Evolutionary conservation across 2,888 invertebrate genomes (phyloP).

Genomic region (Phalangium opilio): DNA sequence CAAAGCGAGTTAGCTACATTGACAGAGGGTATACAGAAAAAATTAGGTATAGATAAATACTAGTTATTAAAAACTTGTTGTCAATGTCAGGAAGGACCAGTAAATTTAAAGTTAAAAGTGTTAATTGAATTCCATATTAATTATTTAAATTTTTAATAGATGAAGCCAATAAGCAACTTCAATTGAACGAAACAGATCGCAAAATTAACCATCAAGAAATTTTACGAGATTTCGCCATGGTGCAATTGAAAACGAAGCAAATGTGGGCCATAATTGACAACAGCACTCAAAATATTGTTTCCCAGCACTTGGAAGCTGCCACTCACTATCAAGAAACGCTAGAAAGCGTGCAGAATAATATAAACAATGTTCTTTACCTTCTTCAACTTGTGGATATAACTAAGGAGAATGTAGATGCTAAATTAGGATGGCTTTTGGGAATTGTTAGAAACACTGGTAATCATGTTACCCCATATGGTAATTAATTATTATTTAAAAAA

Average conservation of each 20-base stretch:
- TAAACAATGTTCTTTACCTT: background rate
- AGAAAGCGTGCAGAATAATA: background rate
- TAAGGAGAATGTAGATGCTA: background rate
- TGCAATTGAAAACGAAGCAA: background rate
- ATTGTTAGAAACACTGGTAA: background rate
- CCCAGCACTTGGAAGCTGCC: background rate
- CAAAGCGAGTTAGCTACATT: slow-evolving; percentile 1
- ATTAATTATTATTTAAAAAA: no score
- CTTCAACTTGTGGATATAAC: background rate
- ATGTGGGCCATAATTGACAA: slow-evolving; percentile 2
- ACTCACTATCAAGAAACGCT: slow-evolving; percentile 1
- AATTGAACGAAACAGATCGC: background rate
- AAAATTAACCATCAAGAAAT: slow-evolving; percentile 1
- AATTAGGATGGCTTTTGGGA: background rate
- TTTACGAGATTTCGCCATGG: background rate
- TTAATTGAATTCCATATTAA: background rate
- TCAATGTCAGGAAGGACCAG: no score
- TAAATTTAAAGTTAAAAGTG: no score
- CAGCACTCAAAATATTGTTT: slow-evolving; percentile 1
- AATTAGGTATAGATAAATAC: no score
- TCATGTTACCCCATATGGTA: no score
- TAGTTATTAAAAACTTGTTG: no score
- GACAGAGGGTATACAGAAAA: slow-evolving; percentile 1
- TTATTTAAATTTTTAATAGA: no score
- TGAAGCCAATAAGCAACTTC: background rate